phyloP scores from a whole-genome alignment of 2,797 vertebrate genomes.

The Gallinago solitaria region DNA sequence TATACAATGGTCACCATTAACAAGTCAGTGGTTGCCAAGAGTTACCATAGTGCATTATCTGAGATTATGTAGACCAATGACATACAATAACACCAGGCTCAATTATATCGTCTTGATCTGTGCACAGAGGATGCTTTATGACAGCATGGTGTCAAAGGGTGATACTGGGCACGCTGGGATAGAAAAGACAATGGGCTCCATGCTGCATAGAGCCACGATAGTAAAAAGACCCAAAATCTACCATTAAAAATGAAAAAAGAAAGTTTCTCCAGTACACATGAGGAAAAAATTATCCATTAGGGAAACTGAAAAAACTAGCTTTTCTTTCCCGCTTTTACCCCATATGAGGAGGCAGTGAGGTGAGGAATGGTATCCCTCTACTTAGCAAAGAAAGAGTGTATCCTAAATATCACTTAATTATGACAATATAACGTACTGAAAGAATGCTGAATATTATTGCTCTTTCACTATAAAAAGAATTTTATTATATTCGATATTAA shows the following conservation, averaged over 20 bases:
- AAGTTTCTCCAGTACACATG: neutral
- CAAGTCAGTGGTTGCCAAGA: slow-evolving; percentile 49
- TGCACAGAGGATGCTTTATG: slow-evolving; percentile 63
- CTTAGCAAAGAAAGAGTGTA: neutral
- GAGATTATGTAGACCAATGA: slow-evolving; percentile 57
- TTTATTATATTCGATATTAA: neutral
- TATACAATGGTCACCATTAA: slow-evolving; percentile 58
- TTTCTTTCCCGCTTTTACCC: neutral
- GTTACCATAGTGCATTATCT: slow-evolving; percentile 55
- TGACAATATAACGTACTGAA: neutral
- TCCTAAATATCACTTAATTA: neutral
- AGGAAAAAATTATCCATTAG: neutral
- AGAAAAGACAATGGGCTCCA: neutral
- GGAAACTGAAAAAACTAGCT: neutral
- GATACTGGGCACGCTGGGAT: neutral
- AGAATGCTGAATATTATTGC: neutral
- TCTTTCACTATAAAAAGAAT: neutral
- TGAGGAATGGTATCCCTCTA: neutral
- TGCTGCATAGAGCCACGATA: neutral
- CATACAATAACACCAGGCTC: slow-evolving; percentile 49
- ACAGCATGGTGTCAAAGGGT: slow-evolving; percentile 41
- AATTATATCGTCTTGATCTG: slow-evolving; percentile 42
- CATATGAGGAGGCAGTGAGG: neutral
- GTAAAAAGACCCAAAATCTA: neutral
- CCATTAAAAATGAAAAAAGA: neutral